Evolutionary conservation across 2,888 invertebrate genomes (phyloP).

Genomic region (Steinernema hermaphroditum): DNA sequence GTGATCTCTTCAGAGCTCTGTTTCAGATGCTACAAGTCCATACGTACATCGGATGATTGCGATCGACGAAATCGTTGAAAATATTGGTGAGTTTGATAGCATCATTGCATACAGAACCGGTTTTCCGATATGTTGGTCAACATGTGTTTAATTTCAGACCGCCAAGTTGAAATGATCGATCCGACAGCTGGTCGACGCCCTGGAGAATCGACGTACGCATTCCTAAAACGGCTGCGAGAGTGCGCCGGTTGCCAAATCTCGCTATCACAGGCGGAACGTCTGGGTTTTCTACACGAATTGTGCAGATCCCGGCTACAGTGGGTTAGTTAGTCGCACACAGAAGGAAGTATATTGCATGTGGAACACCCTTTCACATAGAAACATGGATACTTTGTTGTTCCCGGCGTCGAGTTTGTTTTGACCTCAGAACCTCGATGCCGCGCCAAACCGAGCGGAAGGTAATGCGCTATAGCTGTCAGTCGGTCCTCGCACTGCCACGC

Average conservation of each 20-base stretch:
- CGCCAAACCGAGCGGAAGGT: slow-evolving; percentile 14
- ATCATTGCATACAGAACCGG: too few species aligned
- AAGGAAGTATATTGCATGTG: too few species aligned
- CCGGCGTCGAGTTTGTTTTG: too few species aligned
- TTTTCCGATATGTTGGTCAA: too few species aligned
- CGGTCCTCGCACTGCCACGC: too few species aligned
- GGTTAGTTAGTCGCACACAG: slow-evolving; percentile 39
- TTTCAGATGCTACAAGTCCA: slow-evolving; percentile 56
- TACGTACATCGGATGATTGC: slow-evolving; percentile 64
- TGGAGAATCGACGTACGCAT: slow-evolving; percentile 56
- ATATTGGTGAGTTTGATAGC: slow-evolving; percentile 49
- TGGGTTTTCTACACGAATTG: slow-evolving; percentile 45
- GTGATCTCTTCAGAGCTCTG: not conserved
- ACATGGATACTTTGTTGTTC: too few species aligned
- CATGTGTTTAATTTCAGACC: slow-evolving; percentile 43
- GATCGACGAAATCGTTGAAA: slow-evolving; percentile 56
- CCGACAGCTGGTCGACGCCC: slow-evolving; percentile 49
- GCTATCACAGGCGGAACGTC: slow-evolving; percentile 45
- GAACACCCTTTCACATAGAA: too few species aligned
- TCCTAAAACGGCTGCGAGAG: slow-evolving; percentile 45
- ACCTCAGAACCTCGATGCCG: not conserved
- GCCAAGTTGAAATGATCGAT: slow-evolving; percentile 52
- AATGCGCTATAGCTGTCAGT: not conserved
- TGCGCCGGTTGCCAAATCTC: slow-evolving; percentile 24
- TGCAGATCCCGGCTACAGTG: slow-evolving; percentile 40